Base-by-base conservation (phyloP, 1,140 invertebrate species). In the Amyelois transitella region DNA sequence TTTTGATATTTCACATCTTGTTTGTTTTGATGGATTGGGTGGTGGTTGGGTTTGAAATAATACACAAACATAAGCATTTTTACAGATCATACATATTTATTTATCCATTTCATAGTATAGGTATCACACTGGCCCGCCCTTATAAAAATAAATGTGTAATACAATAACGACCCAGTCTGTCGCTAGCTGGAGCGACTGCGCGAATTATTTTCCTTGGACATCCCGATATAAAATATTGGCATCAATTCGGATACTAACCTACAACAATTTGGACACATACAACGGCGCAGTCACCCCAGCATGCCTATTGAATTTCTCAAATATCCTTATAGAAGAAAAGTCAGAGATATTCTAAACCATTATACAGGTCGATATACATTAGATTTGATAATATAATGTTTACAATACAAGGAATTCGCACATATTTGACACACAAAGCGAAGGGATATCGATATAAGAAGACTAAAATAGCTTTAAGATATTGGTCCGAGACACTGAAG, bases 51-150 rank as follows among this genome's bases (percentile, higher is more conserved):
- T n/a, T 19, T 22, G 12, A 79, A 87, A 86, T 82, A 81, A 86
- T 84, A 74, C 48, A 68, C 73, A 17, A 24, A 18, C 25, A 25
- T 81, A 82, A 82, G 83, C 81, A 86, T 83, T 81, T 83, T 87
- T 88, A 86, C 85, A 86, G 85, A 88, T 88, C 81, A 84, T 86
- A 88, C 82, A 88, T 86, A 86, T 88, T 86, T 85, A 86, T 88
- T 88, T 79, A 84, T 87, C 77, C 77, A 83, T 86, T 86, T 88
- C 74, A 86, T 86, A 86, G 75, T 88, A 85, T 82, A 86, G 85
- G 86, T 88, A 88, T 88, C 85, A 88, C 82, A 88, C 85, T 86
- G 85, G 85, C 85, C 85, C 85, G 82, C 82, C 85, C 85, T 86
- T 88, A 88, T 75, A 88, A 88, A 88, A 88, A 86, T 86, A 88